phyloP scores from a whole-genome alignment of 2,113 vertebrate genomes.

The Thalassoma bifasciatum region DNA sequence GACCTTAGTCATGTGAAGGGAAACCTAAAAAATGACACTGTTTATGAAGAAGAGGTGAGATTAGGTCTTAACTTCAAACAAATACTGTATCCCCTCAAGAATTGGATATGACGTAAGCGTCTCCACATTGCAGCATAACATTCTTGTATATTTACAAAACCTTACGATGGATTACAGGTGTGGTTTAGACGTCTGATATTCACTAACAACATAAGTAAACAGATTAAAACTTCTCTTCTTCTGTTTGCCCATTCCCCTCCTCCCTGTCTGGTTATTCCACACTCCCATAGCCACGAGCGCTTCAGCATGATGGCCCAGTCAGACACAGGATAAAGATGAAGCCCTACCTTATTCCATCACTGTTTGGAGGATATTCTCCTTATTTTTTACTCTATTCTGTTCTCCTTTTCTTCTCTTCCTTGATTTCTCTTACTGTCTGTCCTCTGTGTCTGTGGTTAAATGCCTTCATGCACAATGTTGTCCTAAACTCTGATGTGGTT shows the following conservation, averaged over 20 bases:
- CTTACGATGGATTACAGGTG: background rate
- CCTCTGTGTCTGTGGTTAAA: constrained; percentile 54
- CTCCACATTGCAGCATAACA: too few relatives aligned
- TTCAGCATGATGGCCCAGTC: background rate
- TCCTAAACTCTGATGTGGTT: constrained; percentile 60
- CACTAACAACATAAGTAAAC: background rate
- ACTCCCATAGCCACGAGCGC: constrained; percentile 11
- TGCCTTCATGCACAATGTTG: constrained; percentile 68
- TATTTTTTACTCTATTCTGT: constrained; percentile 17
- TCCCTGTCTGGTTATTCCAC: background rate
- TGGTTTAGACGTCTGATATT: constrained; percentile 2
- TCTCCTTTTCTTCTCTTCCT: constrained; percentile 1
- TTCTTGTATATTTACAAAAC: background rate
- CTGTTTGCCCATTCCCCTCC: background rate
- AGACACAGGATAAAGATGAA: constrained; percentile 8
- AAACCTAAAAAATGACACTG: too few relatives aligned
- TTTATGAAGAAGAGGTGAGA: too few relatives aligned
- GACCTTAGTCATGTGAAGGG: too few relatives aligned
- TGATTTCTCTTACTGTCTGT: constrained; percentile 27
- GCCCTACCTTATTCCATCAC: constrained; percentile 13
- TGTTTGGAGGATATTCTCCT: constrained; percentile 9
- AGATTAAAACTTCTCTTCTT: background rate
- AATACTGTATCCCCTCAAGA: too few relatives aligned
- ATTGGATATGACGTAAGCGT: too few relatives aligned
- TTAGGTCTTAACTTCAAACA: too few relatives aligned